Evolutionary conservation across 2,797 vertebrate genomes (phyloP).

Genomic region (Margarornis squamiger): DNA sequence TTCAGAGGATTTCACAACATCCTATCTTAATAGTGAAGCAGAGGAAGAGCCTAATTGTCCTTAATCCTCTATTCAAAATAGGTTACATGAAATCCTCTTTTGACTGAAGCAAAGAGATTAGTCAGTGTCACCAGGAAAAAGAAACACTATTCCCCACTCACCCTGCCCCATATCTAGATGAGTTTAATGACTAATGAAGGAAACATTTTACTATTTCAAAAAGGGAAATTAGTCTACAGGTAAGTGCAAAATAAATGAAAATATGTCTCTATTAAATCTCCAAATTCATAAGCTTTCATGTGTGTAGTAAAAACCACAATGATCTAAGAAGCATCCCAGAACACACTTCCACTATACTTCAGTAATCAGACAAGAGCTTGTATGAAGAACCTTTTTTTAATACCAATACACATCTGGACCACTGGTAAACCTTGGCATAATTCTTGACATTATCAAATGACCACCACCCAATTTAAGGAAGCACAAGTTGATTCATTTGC

Average conservation of each 20-base stretch:
- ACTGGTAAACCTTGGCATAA: not conserved
- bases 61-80: slow-evolving; percentile 80
- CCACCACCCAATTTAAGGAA: not conserved
- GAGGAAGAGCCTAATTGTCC: slow-evolving; percentile 66
- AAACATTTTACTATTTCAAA: slow-evolving; percentile 1
- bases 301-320: not conserved
- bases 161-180: not conserved
- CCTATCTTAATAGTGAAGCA: slow-evolving; percentile 38
- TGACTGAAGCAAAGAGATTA: slow-evolving; percentile 69
- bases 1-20: slow-evolving; percentile 59
- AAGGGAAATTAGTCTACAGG: not conserved
- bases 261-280: not conserved
- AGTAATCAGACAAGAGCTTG: not conserved
- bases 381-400: not conserved
- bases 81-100: slow-evolving; percentile 80
- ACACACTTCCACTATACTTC: not conserved
- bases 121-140: slow-evolving; percentile 30
- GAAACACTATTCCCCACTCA: slow-evolving; percentile 20
- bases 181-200: slow-evolving; percentile 24
- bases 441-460: not conserved
- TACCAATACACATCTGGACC: not conserved
- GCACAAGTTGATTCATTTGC: not conserved
- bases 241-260: not conserved
- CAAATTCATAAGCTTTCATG: not conserved
- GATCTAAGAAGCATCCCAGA: not conserved